Evolutionary conservation across 2,113 vertebrate genomes (phyloP).

Genomic region (Eptatretus burgeri): DNA sequence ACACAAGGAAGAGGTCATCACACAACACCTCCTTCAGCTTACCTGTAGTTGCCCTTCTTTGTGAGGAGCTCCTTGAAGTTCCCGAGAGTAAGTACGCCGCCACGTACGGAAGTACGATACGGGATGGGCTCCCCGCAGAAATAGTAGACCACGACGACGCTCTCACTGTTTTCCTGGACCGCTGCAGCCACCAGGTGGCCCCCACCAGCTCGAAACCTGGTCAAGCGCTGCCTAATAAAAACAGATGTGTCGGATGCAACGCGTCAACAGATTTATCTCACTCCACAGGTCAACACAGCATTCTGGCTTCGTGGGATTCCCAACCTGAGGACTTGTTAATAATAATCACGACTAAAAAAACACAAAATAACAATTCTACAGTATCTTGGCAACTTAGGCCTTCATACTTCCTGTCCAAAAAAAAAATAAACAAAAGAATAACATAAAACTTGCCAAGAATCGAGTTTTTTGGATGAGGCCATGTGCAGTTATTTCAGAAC

Average conservation of each 20-base stretch:
- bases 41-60: slow-evolving; percentile 5
- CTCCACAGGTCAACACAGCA: background rate
- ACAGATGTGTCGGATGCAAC: background rate
- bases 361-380: background rate
- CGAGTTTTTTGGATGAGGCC: no score
- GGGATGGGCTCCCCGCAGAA: slow-evolving; percentile 5
- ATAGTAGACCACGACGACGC: background rate
- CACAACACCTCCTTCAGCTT: background rate
- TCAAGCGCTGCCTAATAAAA: background rate
- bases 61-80: slow-evolving; percentile 5
- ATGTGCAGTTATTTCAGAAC: no score
- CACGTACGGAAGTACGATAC: background rate
- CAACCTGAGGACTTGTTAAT: background rate
- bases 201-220: background rate
- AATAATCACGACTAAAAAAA: background rate
- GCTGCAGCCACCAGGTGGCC: background rate
- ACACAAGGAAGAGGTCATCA: background rate
- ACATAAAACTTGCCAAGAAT: no score
- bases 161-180: background rate
- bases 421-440: no score
- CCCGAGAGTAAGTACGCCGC: background rate
- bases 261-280: background rate
- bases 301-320: background rate
- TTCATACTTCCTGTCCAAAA: no score
- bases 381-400: no score